Evolutionary conservation across 64 coral and sea anemone genomes (phyloP), one percentile per base, ranked within the genome.

Genomic region (Astreopora myriophthalma): DNA sequence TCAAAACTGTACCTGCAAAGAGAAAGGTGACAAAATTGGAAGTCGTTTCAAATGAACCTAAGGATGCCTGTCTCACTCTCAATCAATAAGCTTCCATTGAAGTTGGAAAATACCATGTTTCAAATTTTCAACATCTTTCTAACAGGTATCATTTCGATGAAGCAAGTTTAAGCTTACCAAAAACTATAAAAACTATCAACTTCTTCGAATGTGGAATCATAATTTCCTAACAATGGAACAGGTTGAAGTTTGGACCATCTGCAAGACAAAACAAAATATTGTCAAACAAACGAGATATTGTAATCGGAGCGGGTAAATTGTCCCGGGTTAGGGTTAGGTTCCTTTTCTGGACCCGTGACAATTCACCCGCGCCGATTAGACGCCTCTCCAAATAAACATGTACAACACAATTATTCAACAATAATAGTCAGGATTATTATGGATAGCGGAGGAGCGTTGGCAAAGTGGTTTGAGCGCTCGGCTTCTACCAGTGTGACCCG

Each of bases 141-240:
- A 2, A 67, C n/a, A 67, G 6, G 11, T 67, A 11, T 44, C 19
- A 27, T 10, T 7, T 0, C 14, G 11, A 66, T 27, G 16, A 58
- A 58, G 11, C 14, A 12, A 70, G 2, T 31, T 20, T 1, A n/a
- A 79, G 72, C 91, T 71, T 79, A 95, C 97, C 97, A 99, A 88
- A 99, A 99, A 35, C 73, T 99, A 90, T 99, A 99, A 91, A 99
- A 99, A 72, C 78, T 95, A 55, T 99, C 97, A 79, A 99, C 97
- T 86, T 95, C 94, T 93, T 99, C 97, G 77, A 99, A 90, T 17
- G 81, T 91, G 19, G 94, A 95, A 35, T 94, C 89, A 82, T 93
- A 40, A 74, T 99, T 80, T 38, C 97, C 97, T 39, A 88, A 76
- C 64, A 44, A 33, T 55, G 94, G 94, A 0, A 93, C 97, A 62